A percentile compares a stretch with the other conserved stretches of the same genome.
These are phyloP conservation scores for Pelecanoides urinatrix DNA, from an alignment of 2,113 vertebrate species.

Conservation along the genomic window DNA sequence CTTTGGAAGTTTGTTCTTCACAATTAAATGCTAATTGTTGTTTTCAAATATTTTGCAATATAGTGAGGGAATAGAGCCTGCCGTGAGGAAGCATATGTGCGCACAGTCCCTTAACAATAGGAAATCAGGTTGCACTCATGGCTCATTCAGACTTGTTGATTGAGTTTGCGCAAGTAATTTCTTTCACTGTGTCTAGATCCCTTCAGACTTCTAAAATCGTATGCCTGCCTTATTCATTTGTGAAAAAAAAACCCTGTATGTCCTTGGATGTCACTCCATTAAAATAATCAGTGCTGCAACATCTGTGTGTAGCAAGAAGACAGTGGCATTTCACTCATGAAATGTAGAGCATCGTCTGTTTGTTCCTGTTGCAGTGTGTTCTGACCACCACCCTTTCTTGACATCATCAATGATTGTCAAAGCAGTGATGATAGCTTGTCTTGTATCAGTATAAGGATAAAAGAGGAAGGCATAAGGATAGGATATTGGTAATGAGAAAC, in stretches of 20 bases:
- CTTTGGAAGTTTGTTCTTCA: neutral
- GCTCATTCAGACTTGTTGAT: neutral
- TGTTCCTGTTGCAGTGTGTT: neutral
- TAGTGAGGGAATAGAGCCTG: neutral
- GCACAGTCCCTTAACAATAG: neutral
- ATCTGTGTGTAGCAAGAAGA: neutral
- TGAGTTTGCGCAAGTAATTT: neutral
- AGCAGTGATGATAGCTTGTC: neutral
- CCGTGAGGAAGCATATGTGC: neutral
- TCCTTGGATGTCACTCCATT: neutral
- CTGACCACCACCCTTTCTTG: neutral
- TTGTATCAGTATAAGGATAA: neutral
- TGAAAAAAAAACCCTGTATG: neutral
- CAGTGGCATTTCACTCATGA: neutral
- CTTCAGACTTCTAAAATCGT: neutral
- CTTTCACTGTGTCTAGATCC: neutral
- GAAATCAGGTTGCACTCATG: neutral
- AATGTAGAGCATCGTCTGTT: neutral
- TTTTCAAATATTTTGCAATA: constrained; percentile 21
- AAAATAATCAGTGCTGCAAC: neutral
- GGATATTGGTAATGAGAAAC: neutral
- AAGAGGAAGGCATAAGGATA: neutral
- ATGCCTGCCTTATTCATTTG: neutral
- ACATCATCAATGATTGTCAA: neutral
- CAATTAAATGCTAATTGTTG: neutral